Percentiles rank a stretch among this genome's conserved stretches.
These are phyloP conservation scores for Leptonema lineaticorne DNA, from an alignment of 1,140 invertebrate genomes.

Conservation along the genomic window DNA sequence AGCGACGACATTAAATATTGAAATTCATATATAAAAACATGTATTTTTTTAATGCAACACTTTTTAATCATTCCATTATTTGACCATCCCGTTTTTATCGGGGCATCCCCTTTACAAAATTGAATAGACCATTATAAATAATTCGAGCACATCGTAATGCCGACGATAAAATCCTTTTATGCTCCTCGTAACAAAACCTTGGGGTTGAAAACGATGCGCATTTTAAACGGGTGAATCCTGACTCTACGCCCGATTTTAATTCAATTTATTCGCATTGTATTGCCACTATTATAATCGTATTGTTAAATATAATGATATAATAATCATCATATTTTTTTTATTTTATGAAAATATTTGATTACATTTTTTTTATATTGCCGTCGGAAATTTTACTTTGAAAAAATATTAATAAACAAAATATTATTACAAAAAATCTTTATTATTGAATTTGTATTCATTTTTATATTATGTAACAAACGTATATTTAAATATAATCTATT, in stretches of 20 bases:
- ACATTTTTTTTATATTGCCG: not conserved
- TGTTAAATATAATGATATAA: no score
- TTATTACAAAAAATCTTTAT: no score
- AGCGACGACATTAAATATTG: not conserved
- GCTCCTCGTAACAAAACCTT: not conserved
- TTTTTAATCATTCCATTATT: not conserved
- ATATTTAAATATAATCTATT: no score
- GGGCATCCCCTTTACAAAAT: not conserved
- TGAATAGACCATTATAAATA: constrained; percentile 24
- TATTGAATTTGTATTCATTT: no score
- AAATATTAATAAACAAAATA: not conserved
- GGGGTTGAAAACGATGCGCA: not conserved
- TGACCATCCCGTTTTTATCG: not conserved
- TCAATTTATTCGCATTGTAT: no score
- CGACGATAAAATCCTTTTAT: constrained; percentile 5
- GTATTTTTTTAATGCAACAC: not conserved
- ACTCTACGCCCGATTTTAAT: not conserved
- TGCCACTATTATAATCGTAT: no score
- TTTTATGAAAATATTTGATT: not conserved
- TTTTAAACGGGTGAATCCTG: not conserved
- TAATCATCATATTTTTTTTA: no score
- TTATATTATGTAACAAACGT: no score
- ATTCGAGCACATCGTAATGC: constrained; percentile 11
- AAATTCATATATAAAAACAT: not conserved
- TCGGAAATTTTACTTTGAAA: not conserved